Percentiles rank a stretch among this genome's conserved stretches.
These are phyloP conservation scores for Pangasius mekongensis DNA, from an alignment of 2,797 vertebrate genomes.

Conservation along the genomic window DNA sequence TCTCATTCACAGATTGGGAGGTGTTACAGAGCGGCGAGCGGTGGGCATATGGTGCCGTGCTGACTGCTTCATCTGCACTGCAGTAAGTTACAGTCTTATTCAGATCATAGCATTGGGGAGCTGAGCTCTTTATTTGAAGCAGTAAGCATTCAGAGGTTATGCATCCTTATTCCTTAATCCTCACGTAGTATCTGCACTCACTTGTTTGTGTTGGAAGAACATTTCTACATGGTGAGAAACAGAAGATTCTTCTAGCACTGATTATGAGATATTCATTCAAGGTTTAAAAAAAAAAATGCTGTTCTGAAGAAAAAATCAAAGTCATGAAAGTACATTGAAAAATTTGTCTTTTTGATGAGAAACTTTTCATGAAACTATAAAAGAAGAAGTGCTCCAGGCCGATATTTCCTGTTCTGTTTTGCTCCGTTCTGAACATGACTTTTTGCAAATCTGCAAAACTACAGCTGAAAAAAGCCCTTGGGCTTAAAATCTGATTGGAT, in stretches of 20 bases:
- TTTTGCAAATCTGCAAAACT: not conserved
- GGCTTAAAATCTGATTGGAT: slow-evolving; percentile 26
- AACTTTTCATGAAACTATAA: slow-evolving; percentile 24
- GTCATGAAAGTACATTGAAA: not conserved
- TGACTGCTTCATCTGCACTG: slow-evolving; percentile 15
- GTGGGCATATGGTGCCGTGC: slow-evolving; percentile 30
- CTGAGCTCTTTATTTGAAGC: not conserved
- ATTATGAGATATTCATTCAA: not conserved
- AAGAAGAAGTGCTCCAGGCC: slow-evolving; percentile 64
- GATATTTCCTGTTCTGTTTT: slow-evolving; percentile 43
- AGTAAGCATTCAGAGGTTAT: not conserved
- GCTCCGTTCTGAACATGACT: not conserved
- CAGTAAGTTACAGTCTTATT: slow-evolving; percentile 33
- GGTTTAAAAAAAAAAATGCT: not conserved
- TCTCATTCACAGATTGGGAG: slow-evolving; percentile 32
- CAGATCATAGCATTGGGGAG: not conserved
- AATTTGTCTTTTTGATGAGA: not conserved
- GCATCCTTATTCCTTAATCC: not conserved
- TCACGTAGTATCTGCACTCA: not conserved
- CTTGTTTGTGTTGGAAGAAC: not conserved
- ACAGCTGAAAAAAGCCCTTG: not conserved
- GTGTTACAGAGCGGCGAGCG: slow-evolving; percentile 4
- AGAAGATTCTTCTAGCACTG: not conserved
- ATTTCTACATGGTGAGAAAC: not conserved
- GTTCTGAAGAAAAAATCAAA: not conserved